These are phyloP conservation scores for Pyrochroa serraticornis DNA, from an alignment of 2,888 invertebrate genomes.

Conservation along the genomic window DNA sequence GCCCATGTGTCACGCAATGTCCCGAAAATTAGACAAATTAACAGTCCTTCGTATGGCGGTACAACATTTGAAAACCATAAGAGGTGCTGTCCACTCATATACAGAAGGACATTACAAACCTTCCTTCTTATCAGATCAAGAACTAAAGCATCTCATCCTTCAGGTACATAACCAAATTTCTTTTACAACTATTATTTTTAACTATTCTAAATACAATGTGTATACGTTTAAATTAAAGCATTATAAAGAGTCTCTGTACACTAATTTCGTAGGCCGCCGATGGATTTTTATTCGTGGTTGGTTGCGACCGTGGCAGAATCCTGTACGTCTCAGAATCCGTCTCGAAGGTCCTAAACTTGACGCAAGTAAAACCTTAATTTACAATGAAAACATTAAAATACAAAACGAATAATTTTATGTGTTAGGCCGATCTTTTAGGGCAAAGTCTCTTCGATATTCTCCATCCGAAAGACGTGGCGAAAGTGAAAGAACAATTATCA, in stretches of 20 bases:
- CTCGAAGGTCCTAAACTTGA: constrained; percentile 78
- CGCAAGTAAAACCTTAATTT: constrained; percentile 67
- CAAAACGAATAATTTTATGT: constrained; percentile 17
- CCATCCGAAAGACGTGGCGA: constrained; percentile 92
- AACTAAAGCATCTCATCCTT: constrained; percentile 83
- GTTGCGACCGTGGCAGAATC: constrained; percentile 89
- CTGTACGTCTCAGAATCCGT: constrained; percentile 91
- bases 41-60: constrained; percentile 92
- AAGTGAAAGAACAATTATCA: constrained; percentile 93
- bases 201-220: no score
- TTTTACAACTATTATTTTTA: background rate
- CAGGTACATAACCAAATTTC: constrained; percentile 60
- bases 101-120: constrained; percentile 80
- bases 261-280: constrained; percentile 71
- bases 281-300: constrained; percentile 90
- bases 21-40: constrained; percentile 90
- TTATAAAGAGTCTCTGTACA: no score
- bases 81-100: constrained; percentile 75
- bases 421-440: constrained; percentile 82
- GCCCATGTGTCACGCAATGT: constrained; percentile 94
- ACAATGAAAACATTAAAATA: background rate
- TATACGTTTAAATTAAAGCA: no score
- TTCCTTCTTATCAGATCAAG: constrained; percentile 83
- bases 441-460: constrained; percentile 94
- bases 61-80: constrained; percentile 83